These are phyloP conservation scores for Leptonema lineaticorne DNA, from an alignment of 1,140 invertebrate genomes.

Conservation along the genomic window DNA sequence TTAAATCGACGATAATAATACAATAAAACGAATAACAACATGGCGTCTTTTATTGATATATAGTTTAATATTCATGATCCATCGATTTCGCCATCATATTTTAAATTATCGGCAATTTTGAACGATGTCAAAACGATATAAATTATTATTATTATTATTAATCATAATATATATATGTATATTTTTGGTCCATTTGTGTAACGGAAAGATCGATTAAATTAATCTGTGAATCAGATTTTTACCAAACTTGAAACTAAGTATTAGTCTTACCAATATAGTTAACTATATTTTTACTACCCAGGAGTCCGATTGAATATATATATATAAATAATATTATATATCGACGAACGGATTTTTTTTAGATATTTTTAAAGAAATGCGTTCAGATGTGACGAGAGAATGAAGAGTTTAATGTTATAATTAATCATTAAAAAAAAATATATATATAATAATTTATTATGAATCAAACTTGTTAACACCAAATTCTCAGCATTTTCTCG, in stretches of 20 bases:
- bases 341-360: not conserved
- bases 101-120: not conserved
- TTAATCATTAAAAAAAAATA: not conserved
- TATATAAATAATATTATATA: conserved; percentile 14
- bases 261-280: conserved; percentile 38
- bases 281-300: conserved; percentile 38
- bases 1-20: not conserved
- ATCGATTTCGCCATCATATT: not conserved
- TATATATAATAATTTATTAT: not conserved
- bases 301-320: conserved; percentile 28
- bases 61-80: not conserved
- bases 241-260: conserved; percentile 39
- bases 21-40: not conserved
- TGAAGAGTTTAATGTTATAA: no score
- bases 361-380: no score
- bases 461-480: conserved; percentile 26
- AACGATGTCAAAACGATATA: not conserved
- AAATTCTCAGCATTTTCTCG: conserved; percentile 29
- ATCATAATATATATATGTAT: no score
- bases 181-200: conserved; percentile 36
- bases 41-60: not conserved
- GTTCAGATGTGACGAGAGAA: no score
- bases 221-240: conserved; percentile 36
- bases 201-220: conserved; percentile 27
- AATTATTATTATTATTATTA: conserved; percentile 26